Evolutionary conservation across 2,797 vertebrate species (phyloP).

Genomic region (Alcedo atthis): DNA sequence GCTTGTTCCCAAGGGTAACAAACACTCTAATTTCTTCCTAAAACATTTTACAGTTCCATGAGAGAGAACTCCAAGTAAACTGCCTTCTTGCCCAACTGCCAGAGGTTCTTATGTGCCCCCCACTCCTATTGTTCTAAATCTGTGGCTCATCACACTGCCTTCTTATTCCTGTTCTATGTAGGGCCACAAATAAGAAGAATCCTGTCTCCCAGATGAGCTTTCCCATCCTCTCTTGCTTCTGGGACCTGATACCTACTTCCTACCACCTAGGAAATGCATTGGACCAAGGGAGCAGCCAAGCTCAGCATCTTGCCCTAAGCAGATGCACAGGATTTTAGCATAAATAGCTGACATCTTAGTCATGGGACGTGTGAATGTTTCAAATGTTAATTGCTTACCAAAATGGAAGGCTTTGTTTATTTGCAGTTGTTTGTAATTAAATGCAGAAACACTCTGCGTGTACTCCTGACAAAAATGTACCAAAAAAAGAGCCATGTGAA

Average conservation of each 20-base stretch:
- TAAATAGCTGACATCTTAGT: neutral
- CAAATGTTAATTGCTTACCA: neutral
- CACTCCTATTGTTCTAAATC: neutral
- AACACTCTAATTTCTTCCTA: neutral
- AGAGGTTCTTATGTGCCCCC: neutral
- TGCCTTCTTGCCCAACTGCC: neutral
- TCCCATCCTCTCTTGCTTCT: neutral
- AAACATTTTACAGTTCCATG: neutral
- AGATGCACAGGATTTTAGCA: neutral
- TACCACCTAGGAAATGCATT: neutral
- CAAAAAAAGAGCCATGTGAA: neutral
- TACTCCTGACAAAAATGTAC: neutral
- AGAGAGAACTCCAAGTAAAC: neutral
- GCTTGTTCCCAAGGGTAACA: neutral
- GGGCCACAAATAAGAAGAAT: neutral
- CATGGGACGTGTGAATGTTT: neutral
- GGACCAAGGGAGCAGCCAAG: neutral
- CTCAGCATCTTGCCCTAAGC: neutral
- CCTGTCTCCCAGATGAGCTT: neutral
- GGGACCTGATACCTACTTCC: neutral
- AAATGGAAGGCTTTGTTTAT: neutral
- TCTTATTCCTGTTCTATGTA: neutral
- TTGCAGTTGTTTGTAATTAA: conserved; percentile 54
- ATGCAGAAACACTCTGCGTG: neutral
- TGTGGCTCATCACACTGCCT: neutral